phyloP scores from a whole-genome alignment of 2,797 vertebrate genomes.

The Spheniscus humboldti region DNA sequence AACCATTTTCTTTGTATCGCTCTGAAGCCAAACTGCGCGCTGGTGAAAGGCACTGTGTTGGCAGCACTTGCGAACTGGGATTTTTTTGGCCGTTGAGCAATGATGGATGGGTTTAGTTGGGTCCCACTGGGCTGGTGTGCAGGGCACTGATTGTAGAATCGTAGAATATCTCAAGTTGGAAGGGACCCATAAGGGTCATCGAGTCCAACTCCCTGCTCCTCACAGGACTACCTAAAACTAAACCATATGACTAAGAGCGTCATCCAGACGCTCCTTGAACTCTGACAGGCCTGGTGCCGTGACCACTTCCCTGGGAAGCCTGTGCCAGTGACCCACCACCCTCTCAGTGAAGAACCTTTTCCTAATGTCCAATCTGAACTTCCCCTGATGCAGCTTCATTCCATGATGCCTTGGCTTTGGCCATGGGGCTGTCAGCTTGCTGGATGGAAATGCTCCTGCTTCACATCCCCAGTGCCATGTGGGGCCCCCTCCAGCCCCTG shows the following conservation, averaged over 20 bases:
- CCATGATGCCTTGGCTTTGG: neutral
- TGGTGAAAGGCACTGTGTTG: neutral
- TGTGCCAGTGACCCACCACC: neutral
- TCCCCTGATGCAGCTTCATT: neutral
- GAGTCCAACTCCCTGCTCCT: neutral
- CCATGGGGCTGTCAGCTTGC: neutral
- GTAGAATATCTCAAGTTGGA: neutral
- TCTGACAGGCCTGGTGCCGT: neutral
- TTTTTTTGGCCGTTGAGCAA: neutral
- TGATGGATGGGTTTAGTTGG: neutral
- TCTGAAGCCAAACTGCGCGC: neutral
- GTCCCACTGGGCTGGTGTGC: neutral
- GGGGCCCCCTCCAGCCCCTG: neutral
- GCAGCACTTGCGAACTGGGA: neutral
- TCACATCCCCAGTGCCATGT: neutral
- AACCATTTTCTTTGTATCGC: neutral
- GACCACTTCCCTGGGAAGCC: neutral
- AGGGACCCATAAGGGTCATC: accelerated
- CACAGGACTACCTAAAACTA: neutral
- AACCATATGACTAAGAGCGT: neutral
- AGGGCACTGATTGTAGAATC: neutral
- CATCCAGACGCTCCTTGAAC: neutral
- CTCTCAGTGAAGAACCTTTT: neutral
- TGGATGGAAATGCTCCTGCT: neutral
- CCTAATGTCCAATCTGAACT: neutral